These are phyloP conservation scores for Theodoxus fluviatilis DNA, from an alignment of 2,888 invertebrate genomes.

Conservation along the genomic window DNA sequence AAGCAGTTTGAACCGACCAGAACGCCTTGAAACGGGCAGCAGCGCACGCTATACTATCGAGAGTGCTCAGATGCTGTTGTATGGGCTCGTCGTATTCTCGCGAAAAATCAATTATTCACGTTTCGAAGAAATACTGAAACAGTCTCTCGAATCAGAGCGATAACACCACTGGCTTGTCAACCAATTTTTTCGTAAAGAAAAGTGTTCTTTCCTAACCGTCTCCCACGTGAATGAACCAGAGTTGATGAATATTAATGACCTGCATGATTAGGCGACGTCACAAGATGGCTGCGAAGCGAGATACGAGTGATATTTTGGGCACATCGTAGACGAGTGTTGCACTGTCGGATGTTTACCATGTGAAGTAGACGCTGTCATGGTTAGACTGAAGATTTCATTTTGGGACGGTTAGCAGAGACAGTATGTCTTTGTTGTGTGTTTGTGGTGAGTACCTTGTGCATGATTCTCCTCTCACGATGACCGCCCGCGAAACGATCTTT, in stretches of 20 bases:
- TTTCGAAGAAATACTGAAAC: no score
- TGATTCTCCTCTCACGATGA: no score
- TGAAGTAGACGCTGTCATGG: slow-evolving; percentile 30
- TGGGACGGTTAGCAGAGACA: slow-evolving; percentile 27
- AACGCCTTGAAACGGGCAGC: background rate
- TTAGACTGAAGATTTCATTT: slow-evolving; percentile 21
- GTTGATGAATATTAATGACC: slow-evolving; percentile 42
- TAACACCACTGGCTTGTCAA: no score
- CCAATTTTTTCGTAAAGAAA: no score
- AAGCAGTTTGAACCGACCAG: background rate
- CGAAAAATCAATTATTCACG: no score
- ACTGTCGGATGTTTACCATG: slow-evolving; percentile 7
- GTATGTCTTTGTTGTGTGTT: slow-evolving; percentile 52
- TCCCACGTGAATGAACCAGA: slow-evolving; percentile 19
- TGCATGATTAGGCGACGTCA: slow-evolving; percentile 38
- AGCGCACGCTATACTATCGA: no score
- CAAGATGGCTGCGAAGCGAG: slow-evolving; percentile 32
- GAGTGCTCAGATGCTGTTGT: no score
- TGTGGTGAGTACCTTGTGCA: slow-evolving; percentile 45
- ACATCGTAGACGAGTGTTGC: slow-evolving; percentile 25
- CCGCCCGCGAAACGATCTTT: no score
- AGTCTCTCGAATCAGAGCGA: no score
- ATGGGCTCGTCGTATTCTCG: no score
- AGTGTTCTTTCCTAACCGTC: no score
- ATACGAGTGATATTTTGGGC: slow-evolving; percentile 22